phyloP scores from a whole-genome alignment of 2,888 invertebrate species.

The Aleiodes leptofemur region DNA sequence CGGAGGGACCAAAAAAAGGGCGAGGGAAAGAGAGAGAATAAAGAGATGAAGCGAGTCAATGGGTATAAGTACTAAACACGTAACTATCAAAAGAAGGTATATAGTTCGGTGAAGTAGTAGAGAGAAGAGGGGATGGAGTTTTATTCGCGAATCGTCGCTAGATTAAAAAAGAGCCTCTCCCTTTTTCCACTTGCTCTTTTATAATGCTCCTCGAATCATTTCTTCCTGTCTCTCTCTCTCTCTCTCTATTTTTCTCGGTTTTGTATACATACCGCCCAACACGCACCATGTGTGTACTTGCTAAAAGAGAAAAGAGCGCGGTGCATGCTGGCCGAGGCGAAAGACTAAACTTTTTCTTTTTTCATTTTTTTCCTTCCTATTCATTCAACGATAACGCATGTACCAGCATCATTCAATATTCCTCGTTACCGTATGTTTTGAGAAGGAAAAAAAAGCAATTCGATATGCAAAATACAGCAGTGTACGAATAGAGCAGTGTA shows the following conservation, averaged over 20 bases:
- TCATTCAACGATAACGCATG: slow-evolving; percentile 43
- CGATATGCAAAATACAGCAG: slow-evolving; percentile 12
- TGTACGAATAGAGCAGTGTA: slow-evolving; percentile 11
- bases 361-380: slow-evolving; percentile 3
- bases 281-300: slow-evolving; percentile 32
- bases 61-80: slow-evolving; percentile 70
- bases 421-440: slow-evolving; percentile 63
- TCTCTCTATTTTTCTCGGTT: slow-evolving; percentile 41
- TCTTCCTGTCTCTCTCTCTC: slow-evolving; percentile 35
- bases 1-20: slow-evolving; percentile 27
- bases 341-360: slow-evolving; percentile 10
- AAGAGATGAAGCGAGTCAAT: slow-evolving; percentile 61
- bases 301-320: slow-evolving; percentile 14
- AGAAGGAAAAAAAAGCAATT: slow-evolving; percentile 31
- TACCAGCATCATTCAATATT: slow-evolving; percentile 62
- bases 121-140: slow-evolving; percentile 57
- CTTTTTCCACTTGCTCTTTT: slow-evolving; percentile 73
- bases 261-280: slow-evolving; percentile 35
- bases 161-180: slow-evolving; percentile 73
- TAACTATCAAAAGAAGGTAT: slow-evolving; percentile 71
- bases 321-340: slow-evolving; percentile 2
- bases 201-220: slow-evolving; percentile 62
- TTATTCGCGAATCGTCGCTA: slow-evolving; percentile 73
- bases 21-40: slow-evolving; percentile 42
- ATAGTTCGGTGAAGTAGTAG: too few species aligned